Conservation (phyloP, 2,797 vertebrate genomes). For the Myotis pilosus region DNA sequence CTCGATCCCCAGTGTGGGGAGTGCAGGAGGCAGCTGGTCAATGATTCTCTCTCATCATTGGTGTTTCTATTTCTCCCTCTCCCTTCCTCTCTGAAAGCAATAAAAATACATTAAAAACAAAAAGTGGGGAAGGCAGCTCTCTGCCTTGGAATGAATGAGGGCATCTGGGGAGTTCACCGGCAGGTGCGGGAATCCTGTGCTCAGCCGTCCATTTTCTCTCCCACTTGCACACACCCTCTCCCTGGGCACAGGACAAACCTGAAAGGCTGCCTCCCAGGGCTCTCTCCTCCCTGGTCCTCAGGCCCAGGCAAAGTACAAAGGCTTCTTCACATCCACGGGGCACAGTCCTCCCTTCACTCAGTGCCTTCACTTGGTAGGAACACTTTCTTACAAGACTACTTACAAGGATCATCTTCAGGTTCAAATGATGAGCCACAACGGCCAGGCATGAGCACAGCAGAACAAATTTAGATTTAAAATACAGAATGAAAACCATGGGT, state of each 20-base stretch:
- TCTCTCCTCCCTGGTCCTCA: not conserved
- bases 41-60: too few relatives aligned
- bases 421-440: not conserved
- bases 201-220: not conserved
- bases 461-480: constrained; percentile 14
- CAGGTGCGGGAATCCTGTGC: not conserved
- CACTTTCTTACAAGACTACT: not conserved
- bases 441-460: not conserved
- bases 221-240: not conserved
- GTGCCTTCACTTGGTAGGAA: not conserved
- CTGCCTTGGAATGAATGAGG: not conserved
- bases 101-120: too few relatives aligned
- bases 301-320: not conserved
- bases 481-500: not conserved
- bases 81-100: too few relatives aligned
- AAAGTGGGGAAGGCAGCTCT: not conserved
- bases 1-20: too few relatives aligned
- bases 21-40: too few relatives aligned
- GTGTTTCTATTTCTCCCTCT: too few relatives aligned
- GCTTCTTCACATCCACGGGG: not conserved
- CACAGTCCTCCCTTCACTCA: not conserved
- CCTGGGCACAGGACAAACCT: not conserved
- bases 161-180: not conserved
- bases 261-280: not conserved
- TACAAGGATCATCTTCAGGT: not conserved